Base-by-base conservation (phyloP, 1,140 invertebrate species). In the Holcopasites calliopsidis region DNA sequence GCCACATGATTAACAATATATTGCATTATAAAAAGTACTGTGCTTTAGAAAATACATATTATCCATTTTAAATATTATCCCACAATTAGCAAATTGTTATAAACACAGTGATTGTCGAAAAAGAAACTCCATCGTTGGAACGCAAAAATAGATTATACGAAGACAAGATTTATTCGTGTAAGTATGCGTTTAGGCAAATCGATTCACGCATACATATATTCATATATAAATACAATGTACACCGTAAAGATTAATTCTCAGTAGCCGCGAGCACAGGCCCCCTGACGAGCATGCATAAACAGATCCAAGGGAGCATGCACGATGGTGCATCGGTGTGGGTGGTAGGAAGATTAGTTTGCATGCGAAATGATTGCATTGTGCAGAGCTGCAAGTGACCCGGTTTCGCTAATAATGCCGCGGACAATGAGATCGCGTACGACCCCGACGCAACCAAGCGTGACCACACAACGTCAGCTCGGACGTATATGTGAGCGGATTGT, bases 391-490 rank as follows among this genome's bases (percentile, higher is more conserved):
- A 86, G 76, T 87, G 86, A 87, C 86, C 86, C 74, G 82, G 76
- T 85, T 87, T 85, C 74, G 72, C 72, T 87, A 87, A 87, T 86
- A 85, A 84, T 77, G 73, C 77, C 57, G 81, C 76, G 83, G 80
- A 86, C 86, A 87, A 88, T 87, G 86, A 87, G 79, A 85, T 87
- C 80, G 82, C 72, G 78, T 80, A 81, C 72, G 72, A n/a, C n/a
- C n/a, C n/a, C n/a, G n/a, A n/a, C n/a, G n/a, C n/a, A n/a, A 55
- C 60, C 76, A 77, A 86, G 76, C 85, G 74, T 85, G 81, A 88
- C 83, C 79, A 66, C 65, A 76, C 77, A 82, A 13, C 72, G 52
- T 31, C 35, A 71, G 40, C 80, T 38, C 33, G 28, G 38, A 1
- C 42, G 42, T 10, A 2, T 18, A 49, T 11, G 52, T 47, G 40